These are phyloP conservation scores for Diachrysia chrysitis DNA, from an alignment of 2,888 invertebrate species.

Conservation along the genomic window DNA sequence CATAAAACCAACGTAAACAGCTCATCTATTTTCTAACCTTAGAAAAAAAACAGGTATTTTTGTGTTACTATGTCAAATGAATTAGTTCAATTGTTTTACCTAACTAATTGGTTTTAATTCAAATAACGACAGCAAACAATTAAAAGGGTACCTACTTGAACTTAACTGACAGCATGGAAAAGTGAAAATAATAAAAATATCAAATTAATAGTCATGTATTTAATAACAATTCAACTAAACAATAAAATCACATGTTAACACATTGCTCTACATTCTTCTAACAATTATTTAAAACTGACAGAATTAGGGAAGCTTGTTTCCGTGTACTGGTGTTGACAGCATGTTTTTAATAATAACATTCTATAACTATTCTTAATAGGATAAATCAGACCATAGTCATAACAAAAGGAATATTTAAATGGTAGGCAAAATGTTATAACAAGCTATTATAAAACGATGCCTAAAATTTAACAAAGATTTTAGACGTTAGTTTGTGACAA, in stretches of 20 bases:
- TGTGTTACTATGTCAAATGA: no score
- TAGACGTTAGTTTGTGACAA: not conserved
- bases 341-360: slow-evolving; percentile 7
- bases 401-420: slow-evolving; percentile 1
- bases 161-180: not conserved
- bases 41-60: no score
- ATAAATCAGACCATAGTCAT: slow-evolving; percentile 5
- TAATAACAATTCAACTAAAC: slow-evolving; percentile 52
- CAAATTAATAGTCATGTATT: slow-evolving; percentile 45
- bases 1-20: no score
- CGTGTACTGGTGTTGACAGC: slow-evolving; percentile 44
- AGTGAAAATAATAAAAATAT: slow-evolving; percentile 30
- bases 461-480: not conserved
- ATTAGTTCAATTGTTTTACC: no score
- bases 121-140: no score
- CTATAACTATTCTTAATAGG: slow-evolving; percentile 10
- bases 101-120: no score
- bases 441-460: slow-evolving; percentile 2
- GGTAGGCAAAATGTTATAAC: slow-evolving; percentile 33
- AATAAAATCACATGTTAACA: slow-evolving; percentile 53
- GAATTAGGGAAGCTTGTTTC: slow-evolving; percentile 12
- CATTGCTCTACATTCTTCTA: slow-evolving; percentile 40
- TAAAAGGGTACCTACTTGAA: not conserved
- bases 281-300: slow-evolving; percentile 23
- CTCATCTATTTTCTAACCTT: no score